These are phyloP conservation scores for Pogonognathellus flavescens DNA, from an alignment of 1,140 invertebrate genomes.

Conservation along the genomic window DNA sequence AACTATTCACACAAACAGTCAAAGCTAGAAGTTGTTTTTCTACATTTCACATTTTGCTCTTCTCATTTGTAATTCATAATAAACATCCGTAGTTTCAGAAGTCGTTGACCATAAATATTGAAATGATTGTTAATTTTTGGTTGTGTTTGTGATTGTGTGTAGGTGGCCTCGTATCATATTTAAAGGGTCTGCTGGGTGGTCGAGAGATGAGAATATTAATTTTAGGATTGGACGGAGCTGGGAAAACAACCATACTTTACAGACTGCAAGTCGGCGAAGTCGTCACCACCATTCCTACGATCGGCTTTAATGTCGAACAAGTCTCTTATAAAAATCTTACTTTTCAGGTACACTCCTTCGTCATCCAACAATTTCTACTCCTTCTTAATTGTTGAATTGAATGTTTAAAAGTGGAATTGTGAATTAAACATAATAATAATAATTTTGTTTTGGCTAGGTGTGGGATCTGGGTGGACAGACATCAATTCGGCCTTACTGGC, in stretches of 20 bases:
- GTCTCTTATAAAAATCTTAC: conserved; percentile 96
- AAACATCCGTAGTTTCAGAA: too few species aligned
- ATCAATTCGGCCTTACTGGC: conserved; percentile 98
- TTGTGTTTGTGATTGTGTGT: conserved; percentile 67
- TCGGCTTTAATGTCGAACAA: conserved; percentile 98
- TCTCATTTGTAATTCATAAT: too few species aligned
- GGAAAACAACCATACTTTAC: conserved; percentile 99
- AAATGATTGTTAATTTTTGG: neutral
- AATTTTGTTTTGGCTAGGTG: conserved; percentile 69
- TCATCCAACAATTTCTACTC: too few species aligned
- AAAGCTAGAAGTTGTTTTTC: too few species aligned
- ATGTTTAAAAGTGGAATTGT: neutral
- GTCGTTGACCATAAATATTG: neutral
- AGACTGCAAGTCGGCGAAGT: conserved; percentile 99
- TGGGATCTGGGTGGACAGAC: conserved; percentile 99
- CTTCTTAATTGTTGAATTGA: too few species aligned
- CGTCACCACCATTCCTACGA: conserved; percentile 99
- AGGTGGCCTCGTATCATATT: conserved; percentile 97
- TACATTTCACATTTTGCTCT: too few species aligned
- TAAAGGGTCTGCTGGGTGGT: conserved; percentile 90
- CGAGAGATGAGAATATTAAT: conserved; percentile 98
- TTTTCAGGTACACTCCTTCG: conserved; percentile 90
- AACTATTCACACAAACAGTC: too few species aligned
- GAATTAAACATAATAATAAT: neutral
- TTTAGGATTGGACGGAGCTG: conserved; percentile 95